Evolutionary conservation across 1,140 invertebrate genomes (phyloP), one percentile per base, ranked within the genome.

Genomic region (Calycopis cecrops): DNA sequence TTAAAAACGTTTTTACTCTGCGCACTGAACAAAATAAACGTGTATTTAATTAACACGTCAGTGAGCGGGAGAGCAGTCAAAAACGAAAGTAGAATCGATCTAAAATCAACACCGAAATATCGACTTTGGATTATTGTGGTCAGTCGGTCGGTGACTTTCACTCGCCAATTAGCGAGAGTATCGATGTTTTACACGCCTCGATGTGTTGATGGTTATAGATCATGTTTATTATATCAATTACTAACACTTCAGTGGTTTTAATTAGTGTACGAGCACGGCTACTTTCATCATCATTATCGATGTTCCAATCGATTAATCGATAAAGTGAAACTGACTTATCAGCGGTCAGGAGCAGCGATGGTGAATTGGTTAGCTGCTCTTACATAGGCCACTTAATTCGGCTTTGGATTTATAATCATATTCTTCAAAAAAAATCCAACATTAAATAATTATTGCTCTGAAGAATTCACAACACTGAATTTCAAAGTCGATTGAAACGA

Each of bases 11-110:
- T 40, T 40, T 40, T 40, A 14, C 37, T 40, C 4, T n/a, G 37
- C 9, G 11, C 9, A 40, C 37, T 40, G 12, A n/a, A 7, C 48
- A 49, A 49, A 44, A 44, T 44, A 44, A 44, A 44, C 40, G 40
- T 44, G 40, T 44, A 44, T 67, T 71, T 63, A 70, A 69, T 71
- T 63, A 65, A 61, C 64, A 60, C 51, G 50, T 57, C 14, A 69
- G 69, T 74, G 74, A 81, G 63, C 65, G 71, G 74, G 77, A 81
- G 77, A 81, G 79, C 71, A 80, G 73, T 73, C 78, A 85, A 83
- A 85, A 85, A 85, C 79, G 82, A 85, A 85, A 85, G 82, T 85
- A 79, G 77, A 79, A 74, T 81, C 71, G 75, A 79, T 81, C 75
- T 82, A 82, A 77, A 82, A 79, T 85, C 74, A 73, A 58, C 63